phyloP scores from a whole-genome alignment of 2,113 vertebrate species.

The Ciconia stormi region DNA sequence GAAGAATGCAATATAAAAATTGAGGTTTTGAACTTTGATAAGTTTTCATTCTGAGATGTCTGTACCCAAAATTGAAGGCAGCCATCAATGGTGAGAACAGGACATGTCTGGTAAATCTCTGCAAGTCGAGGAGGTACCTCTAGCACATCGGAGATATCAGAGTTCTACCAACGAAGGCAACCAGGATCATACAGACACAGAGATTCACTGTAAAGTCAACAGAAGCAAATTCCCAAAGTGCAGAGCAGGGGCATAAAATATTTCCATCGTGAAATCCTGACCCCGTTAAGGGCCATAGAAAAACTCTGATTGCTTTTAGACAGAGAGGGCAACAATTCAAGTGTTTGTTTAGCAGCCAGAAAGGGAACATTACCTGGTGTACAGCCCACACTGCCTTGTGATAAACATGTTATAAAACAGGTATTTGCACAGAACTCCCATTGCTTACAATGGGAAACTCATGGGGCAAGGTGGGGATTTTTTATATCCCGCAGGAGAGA shows the following conservation, averaged over 20 bases:
- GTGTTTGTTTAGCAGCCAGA: conserved; percentile 8
- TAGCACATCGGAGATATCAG: neutral
- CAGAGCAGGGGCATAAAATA: neutral
- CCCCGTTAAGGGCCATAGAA: neutral
- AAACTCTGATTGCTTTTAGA: neutral
- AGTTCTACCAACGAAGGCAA: neutral
- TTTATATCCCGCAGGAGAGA: neutral
- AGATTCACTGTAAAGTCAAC: neutral
- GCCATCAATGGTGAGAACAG: neutral
- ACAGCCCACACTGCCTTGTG: neutral
- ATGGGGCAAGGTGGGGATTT: neutral
- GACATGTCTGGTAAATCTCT: neutral
- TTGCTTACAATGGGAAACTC: neutral
- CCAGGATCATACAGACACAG: neutral
- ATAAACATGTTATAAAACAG: conserved; percentile 37
- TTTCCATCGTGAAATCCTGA: neutral
- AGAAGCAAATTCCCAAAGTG: neutral
- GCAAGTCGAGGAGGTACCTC: neutral
- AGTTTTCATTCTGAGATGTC: neutral
- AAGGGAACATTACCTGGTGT: neutral
- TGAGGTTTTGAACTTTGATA: neutral
- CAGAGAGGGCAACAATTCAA: neutral
- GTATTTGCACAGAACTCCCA: neutral
- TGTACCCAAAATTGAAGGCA: neutral
- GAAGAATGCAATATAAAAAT: neutral